Evolutionary conservation across 2,888 invertebrate species (phyloP).

Genomic region (Steinernema hermaphroditum): DNA sequence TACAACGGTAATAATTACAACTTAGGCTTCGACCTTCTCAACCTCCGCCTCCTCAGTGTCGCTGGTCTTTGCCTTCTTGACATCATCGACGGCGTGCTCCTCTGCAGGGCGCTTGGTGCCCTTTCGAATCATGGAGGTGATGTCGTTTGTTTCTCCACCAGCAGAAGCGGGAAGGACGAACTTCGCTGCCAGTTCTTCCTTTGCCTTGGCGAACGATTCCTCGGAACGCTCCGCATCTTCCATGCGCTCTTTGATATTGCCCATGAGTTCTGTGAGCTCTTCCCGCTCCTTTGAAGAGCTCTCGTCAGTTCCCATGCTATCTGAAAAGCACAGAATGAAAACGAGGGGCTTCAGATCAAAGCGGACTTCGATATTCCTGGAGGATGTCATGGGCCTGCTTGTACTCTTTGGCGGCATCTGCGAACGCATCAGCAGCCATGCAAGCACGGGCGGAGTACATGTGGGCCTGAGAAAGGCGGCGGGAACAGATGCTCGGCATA

Average conservation of each 20-base stretch:
- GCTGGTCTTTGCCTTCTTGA: background rate
- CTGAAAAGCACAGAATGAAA: background rate
- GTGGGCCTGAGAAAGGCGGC: background rate
- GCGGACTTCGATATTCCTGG: background rate
- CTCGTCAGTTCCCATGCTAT: background rate
- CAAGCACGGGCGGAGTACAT: background rate
- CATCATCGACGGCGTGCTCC: background rate
- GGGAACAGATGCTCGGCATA: background rate
- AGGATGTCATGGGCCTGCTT: constrained; percentile 2
- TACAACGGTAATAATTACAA: too few relatives aligned
- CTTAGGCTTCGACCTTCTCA: too few relatives aligned
- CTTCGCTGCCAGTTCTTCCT: background rate
- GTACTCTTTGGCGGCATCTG: background rate
- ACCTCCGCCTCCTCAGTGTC: background rate
- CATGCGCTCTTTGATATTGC: background rate
- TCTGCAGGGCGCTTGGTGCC: constrained; percentile 15
- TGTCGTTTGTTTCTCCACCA: background rate
- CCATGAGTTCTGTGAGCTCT: background rate
- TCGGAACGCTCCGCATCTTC: background rate
- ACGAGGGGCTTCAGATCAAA: background rate
- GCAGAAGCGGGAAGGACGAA: background rate
- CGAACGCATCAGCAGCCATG: background rate
- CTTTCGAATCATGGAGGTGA: constrained; percentile 10
- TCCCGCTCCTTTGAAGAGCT: background rate
- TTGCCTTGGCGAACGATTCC: background rate